Conservation (phyloP, 92 coral and sea anemone genomes). For the Palythoa grandis region DNA sequence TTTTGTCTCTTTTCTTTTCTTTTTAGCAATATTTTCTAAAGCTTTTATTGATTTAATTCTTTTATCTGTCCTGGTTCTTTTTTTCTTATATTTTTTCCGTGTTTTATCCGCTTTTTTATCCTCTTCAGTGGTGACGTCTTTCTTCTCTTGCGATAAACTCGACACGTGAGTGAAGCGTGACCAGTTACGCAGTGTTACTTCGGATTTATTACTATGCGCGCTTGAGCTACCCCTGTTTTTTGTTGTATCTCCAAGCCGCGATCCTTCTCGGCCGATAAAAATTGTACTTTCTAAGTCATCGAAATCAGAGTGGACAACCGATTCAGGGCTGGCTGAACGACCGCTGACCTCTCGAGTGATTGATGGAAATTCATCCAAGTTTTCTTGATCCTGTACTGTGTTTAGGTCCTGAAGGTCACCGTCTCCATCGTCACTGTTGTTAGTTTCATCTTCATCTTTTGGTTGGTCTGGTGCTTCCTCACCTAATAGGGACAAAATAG, state of each 20-base stretch:
- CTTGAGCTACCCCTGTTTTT: conserved; percentile 33
- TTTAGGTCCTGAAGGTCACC: background rate
- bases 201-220: conserved; percentile 49
- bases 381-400: conserved; percentile 23
- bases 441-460: conserved; percentile 1
- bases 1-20: background rate
- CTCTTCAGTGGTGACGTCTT: conserved; percentile 24
- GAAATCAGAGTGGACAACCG: conserved; percentile 63
- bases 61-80: conserved; percentile 37
- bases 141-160: conserved; percentile 23
- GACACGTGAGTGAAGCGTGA: conserved; percentile 24
- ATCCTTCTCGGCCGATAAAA: conserved; percentile 61
- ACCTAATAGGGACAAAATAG: conserved; percentile 2
- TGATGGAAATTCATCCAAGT: background rate
- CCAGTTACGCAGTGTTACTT: conserved; percentile 60
- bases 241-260: conserved; percentile 30
- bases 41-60: conserved; percentile 5
- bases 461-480: conserved; percentile 29
- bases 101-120: background rate
- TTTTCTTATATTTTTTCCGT: conserved; percentile 44
- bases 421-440: conserved; percentile 14
- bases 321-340: conserved; percentile 72
- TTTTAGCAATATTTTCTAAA: background rate
- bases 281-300: conserved; percentile 72
- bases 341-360: conserved; percentile 78